Percentiles rank a stretch among this genome's conserved stretches.
phyloP scores from a whole-genome alignment of 1,140 invertebrate species.

The Scylla paramamosain region DNA sequence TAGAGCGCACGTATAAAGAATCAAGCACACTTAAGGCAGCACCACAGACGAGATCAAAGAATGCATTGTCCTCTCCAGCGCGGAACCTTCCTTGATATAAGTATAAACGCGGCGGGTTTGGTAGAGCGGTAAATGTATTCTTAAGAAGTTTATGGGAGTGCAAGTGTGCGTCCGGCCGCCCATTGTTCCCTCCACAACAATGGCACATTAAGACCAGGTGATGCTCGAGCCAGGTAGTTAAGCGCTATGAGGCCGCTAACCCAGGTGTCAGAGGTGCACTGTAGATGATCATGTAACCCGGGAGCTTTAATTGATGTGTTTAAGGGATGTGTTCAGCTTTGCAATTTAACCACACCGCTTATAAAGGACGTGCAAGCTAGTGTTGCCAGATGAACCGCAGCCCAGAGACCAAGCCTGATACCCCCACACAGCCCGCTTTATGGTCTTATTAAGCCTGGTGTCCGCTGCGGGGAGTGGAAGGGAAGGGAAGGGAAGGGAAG shows the following conservation, averaged over 20 bases:
- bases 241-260: conserved; percentile 9
- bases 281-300: conserved; percentile 21
- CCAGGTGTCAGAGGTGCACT: conserved; percentile 7
- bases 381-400: neutral
- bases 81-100: neutral
- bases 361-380: neutral
- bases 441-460: neutral
- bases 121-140: conserved; percentile 1
- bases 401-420: neutral
- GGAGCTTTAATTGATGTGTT: neutral
- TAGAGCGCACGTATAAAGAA: neutral
- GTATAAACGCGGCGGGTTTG: conserved; percentile 4
- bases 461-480: neutral
- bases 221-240: conserved; percentile 1
- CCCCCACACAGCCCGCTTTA: neutral
- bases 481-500: too few species aligned
- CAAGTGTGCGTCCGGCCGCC: neutral
- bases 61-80: neutral
- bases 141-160: conserved; percentile 4
- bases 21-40: neutral
- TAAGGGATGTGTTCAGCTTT: conserved; percentile 3
- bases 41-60: neutral
- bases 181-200: conserved; percentile 13
- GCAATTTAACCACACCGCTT: neutral
- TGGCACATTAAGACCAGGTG: conserved; percentile 19